Evolutionary conservation across 2,888 invertebrate species (phyloP), one percentile per base, ranked within the genome.

Genomic region (Amorpha juglandis): DNA sequence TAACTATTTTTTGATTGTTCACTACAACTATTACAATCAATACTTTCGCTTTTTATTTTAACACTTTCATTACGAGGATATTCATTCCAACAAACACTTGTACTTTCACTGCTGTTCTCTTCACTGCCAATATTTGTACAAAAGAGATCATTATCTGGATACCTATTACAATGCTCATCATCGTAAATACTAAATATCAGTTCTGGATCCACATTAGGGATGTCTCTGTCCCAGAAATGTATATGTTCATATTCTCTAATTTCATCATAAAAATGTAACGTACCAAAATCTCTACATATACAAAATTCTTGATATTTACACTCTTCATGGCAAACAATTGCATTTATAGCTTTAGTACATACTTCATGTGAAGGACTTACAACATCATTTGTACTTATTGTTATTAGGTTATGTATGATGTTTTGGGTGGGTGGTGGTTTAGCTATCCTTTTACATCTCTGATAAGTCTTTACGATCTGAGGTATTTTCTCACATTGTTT

Each of bases 231-330:
- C 74, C 77, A 80, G 77, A 86, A 92, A 78, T 92, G 91, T 68
- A 91, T 78, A 75, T 91, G 90, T 70, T 87, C 85, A 79, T 87
- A 87, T 48, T 71, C 66, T 55, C 72, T 70, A 68, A 79, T 74
- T 67, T 66, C 62, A 69, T 85, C 84, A 77, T 85, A 82, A 74
- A 76, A 75, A 66, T 70, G 70, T 68, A 87, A 76, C 63, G 71
- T 77, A 38, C 92, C 92, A 78, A 88, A 92, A 79, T 92, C 92
- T 66, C 74, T 68, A 72, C 92, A 92, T 64, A 84, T 66, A 78
- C 91, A 92, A 77, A 85, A 86, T 65, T 80, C 72, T 67, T 76
- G 71, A 52, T 6, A 66, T 73, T 67, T 27, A 63, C 50, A 66
- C 64, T 64, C 68, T 66, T 38, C 38, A 12, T 19, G 38, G 19